Base-by-base conservation (phyloP, 2,888 invertebrate genomes). In the Adelphocoris suturalis region DNA sequence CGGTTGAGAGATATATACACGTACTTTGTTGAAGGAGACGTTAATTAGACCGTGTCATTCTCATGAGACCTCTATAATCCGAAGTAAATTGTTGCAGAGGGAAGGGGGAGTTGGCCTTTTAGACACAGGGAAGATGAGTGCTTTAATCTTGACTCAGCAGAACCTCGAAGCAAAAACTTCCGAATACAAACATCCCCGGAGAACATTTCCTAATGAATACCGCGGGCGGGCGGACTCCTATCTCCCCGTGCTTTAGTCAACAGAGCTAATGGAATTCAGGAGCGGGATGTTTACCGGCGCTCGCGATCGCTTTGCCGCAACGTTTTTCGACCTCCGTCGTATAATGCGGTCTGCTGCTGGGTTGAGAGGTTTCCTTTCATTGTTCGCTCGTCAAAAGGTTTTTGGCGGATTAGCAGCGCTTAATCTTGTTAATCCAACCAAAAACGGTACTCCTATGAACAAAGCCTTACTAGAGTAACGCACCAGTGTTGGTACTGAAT, bases 161-260 rank as follows among this genome's bases (percentile, higher is more conserved):
- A 75, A 19, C 68, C 46, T 47, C 68, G 14, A 47, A 86, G 86
- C 86, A 86, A 86, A 86, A 86, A 86, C 86, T 86, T 86, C 75
- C 46, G 68, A 75, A 86, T 75, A 48, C 86, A 86, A 86, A 86
- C 86, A 75, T 75, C 19, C 19, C 37, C 85, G 28, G 16, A 68
- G 55, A 75, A 86, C 86, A 86, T 86, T 86, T 86, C 86, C 86
- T 86, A 86, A 86, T 86, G 86, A 86, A 86, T 86, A 86, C 61
- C 37, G 23, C 12, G 46, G 19, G 78, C 46, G 46, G 46, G 37
- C 11, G 47, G 11, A 19, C 14, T 52, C 27, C 82, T 82, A 86
- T 86, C 86, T 75, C 68, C 23, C 48, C 48, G 75, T 13, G 19
- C 27, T 78, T 76, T 19, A 86, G 86, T 86, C 86, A 86, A 86